Evolutionary conservation across 2,113 vertebrate species (phyloP).

Genomic region (Rhinichthys klamathensis): DNA sequence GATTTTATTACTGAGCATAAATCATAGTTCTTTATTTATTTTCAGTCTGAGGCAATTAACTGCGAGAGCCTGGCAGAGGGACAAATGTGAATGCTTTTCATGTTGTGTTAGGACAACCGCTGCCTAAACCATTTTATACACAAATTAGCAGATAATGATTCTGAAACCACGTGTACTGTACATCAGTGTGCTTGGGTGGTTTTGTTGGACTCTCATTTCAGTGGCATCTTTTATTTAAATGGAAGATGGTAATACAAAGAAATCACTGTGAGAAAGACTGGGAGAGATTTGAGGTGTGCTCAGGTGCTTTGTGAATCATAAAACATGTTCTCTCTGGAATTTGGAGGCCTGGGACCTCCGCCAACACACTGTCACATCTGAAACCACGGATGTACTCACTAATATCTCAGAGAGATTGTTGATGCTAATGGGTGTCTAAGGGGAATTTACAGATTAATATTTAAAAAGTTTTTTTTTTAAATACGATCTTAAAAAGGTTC

Average conservation of each 20-base stretch:
- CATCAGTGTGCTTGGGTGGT: background rate
- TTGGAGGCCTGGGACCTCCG: background rate
- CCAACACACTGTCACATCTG: background rate
- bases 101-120: constrained; percentile 28
- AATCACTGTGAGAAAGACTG: background rate
- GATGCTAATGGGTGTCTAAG: constrained; percentile 4
- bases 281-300: background rate
- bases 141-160: background rate
- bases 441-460: constrained; percentile 12
- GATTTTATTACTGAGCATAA: constrained; percentile 20
- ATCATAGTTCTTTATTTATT: background rate
- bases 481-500: background rate
- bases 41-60: background rate
- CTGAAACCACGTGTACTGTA: background rate
- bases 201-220: background rate
- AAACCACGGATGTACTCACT: background rate
- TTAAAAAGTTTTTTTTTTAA: background rate
- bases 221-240: background rate
- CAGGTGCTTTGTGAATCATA: background rate
- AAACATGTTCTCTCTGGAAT: constrained; percentile 8
- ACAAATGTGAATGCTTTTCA: constrained; percentile 4
- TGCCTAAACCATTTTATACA: constrained; percentile 12
- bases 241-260: background rate
- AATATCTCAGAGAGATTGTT: background rate
- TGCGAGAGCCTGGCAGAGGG: background rate